phyloP scores from a whole-genome alignment of 2,797 vertebrate species.

The Varecia variegata region DNA sequence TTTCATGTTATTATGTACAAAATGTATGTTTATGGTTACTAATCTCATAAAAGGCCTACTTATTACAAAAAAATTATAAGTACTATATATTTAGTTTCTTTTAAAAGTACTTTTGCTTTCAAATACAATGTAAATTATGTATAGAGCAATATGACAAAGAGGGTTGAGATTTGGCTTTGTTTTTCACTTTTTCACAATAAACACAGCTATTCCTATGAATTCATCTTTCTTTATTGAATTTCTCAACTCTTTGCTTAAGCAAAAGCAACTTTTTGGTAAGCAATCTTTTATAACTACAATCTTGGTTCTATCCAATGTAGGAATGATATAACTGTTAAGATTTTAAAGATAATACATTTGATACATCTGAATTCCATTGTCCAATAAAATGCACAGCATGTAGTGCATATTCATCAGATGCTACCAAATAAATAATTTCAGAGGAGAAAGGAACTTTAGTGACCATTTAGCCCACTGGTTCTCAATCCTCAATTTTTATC shows the following conservation, averaged over 20 bases:
- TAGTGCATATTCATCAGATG: background rate
- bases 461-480: background rate
- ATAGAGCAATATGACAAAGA: background rate
- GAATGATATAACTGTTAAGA: background rate
- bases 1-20: background rate
- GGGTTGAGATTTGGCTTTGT: background rate
- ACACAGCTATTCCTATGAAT: background rate
- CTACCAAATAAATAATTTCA: background rate
- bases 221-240: background rate
- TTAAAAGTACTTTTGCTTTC: conserved; percentile 10
- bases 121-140: conserved; percentile 22
- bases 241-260: background rate
- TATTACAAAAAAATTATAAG: background rate
- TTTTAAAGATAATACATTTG: conserved; percentile 3
- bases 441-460: background rate
- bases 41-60: background rate
- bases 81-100: background rate
- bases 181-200: conserved; percentile 22
- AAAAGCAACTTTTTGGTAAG: background rate
- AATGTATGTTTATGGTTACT: background rate
- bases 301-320: background rate
- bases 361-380: background rate
- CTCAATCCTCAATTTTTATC: background rate
- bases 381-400: background rate
- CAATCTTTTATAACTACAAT: background rate